Evolutionary conservation across 2,888 invertebrate species (phyloP).

Genomic region (Platerodrilus igneus): DNA sequence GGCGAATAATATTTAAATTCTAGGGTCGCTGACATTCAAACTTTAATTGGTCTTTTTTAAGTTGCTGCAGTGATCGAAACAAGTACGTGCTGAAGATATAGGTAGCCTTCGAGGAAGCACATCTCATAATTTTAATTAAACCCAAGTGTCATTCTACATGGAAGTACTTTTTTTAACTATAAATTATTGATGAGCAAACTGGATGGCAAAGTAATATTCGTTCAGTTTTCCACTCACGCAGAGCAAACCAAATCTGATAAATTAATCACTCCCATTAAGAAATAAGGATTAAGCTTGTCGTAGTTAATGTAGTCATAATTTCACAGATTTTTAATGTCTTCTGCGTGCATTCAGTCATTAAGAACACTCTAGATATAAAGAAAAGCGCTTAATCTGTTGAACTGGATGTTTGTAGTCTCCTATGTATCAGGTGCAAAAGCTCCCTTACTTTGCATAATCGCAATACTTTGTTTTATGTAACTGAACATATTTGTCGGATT

Average conservation of each 20-base stretch:
- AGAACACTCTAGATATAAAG: conserved; percentile 15
- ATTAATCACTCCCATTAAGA: conserved; percentile 30
- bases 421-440: conserved; percentile 5
- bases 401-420: conserved; percentile 9
- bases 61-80: no score
- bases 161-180: no score
- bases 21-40: no score
- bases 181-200: no score
- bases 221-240: no score
- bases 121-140: no score
- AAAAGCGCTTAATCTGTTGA: conserved; percentile 15
- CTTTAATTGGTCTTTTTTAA: no score
- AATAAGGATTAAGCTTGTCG: conserved; percentile 29
- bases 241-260: conserved; percentile 25
- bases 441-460: conserved; percentile 1
- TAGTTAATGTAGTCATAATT: conserved; percentile 28
- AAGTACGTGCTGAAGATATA: no score
- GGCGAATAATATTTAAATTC: no score
- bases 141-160: no score
- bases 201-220: no score
- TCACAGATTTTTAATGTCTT: conserved; percentile 22
- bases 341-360: conserved; percentile 10
- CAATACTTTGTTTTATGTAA: conserved; percentile 1
- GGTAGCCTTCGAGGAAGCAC: no score
- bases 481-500: conserved; percentile 9